phyloP scores from a whole-genome alignment of 2,888 invertebrate genomes.

The Craniophora ligustri region DNA sequence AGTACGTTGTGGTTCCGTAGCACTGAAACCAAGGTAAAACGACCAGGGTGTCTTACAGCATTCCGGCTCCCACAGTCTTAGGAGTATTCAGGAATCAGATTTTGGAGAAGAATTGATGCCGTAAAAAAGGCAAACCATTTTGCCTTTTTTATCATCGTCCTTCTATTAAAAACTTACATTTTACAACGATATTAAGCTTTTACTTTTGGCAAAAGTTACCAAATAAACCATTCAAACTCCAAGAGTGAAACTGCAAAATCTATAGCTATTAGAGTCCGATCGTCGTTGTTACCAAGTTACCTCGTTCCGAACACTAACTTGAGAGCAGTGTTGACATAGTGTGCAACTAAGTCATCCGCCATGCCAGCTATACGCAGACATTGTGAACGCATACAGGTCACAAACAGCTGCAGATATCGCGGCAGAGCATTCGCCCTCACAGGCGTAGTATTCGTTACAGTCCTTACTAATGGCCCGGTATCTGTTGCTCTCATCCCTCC shows the following conservation, averaged over 20 bases:
- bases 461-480: neutral
- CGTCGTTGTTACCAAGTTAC: too few relatives aligned
- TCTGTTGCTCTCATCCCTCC: slow-evolving; percentile 15
- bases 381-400: slow-evolving; percentile 5
- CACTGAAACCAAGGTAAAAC: neutral
- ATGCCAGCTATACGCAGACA: too few relatives aligned
- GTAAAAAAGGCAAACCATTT: too few relatives aligned
- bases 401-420: slow-evolving; percentile 16
- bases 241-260: too few relatives aligned
- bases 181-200: too few relatives aligned
- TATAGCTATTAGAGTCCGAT: too few relatives aligned
- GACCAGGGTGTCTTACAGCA: neutral
- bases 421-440: slow-evolving; percentile 1
- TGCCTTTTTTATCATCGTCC: too few relatives aligned
- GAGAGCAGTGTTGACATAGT: slow-evolving; percentile 21
- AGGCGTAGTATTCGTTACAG: neutral
- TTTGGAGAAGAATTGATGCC: too few relatives aligned
- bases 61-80: neutral
- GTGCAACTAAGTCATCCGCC: slow-evolving; percentile 22
- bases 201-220: too few relatives aligned
- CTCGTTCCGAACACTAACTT: neutral
- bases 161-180: too few relatives aligned
- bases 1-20: neutral
- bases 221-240: too few relatives aligned
- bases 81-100: neutral